Conservation (phyloP, 1,140 invertebrate genomes). For the Copidosoma floridanum region DNA sequence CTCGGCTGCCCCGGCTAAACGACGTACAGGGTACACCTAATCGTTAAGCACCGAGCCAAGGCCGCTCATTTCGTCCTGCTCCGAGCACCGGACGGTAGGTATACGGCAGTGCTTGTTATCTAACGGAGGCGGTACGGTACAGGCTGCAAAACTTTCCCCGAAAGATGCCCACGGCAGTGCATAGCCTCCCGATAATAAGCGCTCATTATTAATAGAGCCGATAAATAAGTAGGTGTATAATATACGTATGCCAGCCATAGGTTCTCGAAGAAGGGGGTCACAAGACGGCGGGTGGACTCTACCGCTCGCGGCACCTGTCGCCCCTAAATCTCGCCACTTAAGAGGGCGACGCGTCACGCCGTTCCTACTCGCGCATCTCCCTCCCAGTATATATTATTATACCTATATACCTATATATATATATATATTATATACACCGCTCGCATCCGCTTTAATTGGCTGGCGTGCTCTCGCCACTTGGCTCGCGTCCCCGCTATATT, state of each 20-base stretch:
- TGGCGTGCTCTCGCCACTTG: conserved; percentile 34
- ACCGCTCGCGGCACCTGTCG: conserved; percentile 47
- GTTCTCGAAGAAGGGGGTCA: too few relatives aligned
- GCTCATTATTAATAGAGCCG: conserved; percentile 46
- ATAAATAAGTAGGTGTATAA: conserved; percentile 10
- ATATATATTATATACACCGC: too few relatives aligned
- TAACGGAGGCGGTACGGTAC: too few relatives aligned
- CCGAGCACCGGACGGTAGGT: conserved; percentile 30
- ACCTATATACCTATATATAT: too few relatives aligned
- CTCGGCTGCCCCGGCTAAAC: conserved; percentile 39
- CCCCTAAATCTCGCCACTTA: conserved; percentile 54
- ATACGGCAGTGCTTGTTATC: too few relatives aligned
- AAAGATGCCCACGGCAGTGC: too few relatives aligned
- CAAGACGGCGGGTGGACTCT: too few relatives aligned
- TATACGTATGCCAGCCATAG: background rate
- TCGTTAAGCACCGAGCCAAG: conserved; percentile 44
- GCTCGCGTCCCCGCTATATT: background rate
- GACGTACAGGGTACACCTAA: too few relatives aligned
- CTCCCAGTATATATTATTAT: too few relatives aligned
- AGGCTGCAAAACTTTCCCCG: too few relatives aligned
- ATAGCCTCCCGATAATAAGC: too few relatives aligned
- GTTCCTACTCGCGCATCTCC: conserved; percentile 31
- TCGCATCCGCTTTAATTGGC: conserved; percentile 51
- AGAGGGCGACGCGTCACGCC: conserved; percentile 42
- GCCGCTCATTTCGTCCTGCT: conserved; percentile 41